phyloP scores from a whole-genome alignment of 2,888 invertebrate species.

The Mycalesis mineus region DNA sequence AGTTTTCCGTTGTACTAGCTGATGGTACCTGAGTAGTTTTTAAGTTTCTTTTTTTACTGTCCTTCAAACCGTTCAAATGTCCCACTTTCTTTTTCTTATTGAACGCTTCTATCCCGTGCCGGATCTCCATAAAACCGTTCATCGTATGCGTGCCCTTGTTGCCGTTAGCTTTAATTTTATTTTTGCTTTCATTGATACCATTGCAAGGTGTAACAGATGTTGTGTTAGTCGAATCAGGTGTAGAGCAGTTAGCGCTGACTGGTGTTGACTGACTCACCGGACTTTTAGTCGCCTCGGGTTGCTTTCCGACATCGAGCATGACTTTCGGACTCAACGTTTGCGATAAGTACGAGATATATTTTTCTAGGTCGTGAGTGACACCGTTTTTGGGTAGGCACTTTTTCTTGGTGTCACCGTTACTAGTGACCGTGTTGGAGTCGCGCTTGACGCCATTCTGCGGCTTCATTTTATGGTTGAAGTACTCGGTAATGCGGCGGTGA shows the following conservation, averaged over 20 bases:
- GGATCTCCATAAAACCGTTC: slow-evolving; percentile 63
- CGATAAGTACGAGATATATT: slow-evolving; percentile 71
- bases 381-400: slow-evolving; percentile 71
- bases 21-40: slow-evolving; percentile 51
- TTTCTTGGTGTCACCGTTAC: slow-evolving; percentile 60
- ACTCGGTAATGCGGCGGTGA: slow-evolving; percentile 91
- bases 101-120: slow-evolving; percentile 48
- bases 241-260: slow-evolving; percentile 40
- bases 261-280: slow-evolving; percentile 33
- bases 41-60: slow-evolving; percentile 48
- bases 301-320: slow-evolving; percentile 63
- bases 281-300: slow-evolving; percentile 42
- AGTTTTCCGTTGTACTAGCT: slow-evolving; percentile 50
- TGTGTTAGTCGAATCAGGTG: slow-evolving; percentile 50
- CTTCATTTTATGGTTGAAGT: slow-evolving; percentile 90
- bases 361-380: slow-evolving; percentile 68
- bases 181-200: slow-evolving; percentile 51
- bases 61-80: slow-evolving; percentile 51
- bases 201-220: slow-evolving; percentile 41
- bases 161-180: slow-evolving; percentile 50
- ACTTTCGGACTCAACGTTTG: slow-evolving; percentile 72
- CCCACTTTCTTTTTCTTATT: slow-evolving; percentile 47
- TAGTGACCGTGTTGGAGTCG: slow-evolving; percentile 45
- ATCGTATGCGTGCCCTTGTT: slow-evolving; percentile 50
- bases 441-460: slow-evolving; percentile 77